phyloP scores from a whole-genome alignment of 2,888 invertebrate genomes.

The Abrostola triplasia region DNA sequence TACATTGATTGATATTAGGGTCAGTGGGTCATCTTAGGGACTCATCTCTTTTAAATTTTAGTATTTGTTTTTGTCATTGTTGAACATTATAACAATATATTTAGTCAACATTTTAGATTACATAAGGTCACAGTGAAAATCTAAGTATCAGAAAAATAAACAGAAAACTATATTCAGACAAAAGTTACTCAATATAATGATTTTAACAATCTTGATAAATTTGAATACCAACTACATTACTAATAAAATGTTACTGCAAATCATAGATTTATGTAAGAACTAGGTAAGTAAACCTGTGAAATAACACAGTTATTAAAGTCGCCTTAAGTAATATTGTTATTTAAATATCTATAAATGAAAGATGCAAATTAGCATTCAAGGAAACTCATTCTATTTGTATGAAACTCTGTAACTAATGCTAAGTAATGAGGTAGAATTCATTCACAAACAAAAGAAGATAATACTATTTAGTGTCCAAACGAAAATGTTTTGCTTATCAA shows the following conservation, averaged over 20 bases:
- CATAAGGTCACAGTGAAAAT: too few relatives aligned
- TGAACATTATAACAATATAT: too few relatives aligned
- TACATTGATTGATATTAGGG: too few relatives aligned
- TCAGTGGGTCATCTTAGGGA: too few relatives aligned
- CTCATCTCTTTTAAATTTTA: too few relatives aligned
- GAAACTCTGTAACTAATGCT: slow-evolving; percentile 59
- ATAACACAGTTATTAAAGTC: slow-evolving; percentile 31
- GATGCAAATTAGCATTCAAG: slow-evolving; percentile 82
- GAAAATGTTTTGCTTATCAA: slow-evolving; percentile 71
- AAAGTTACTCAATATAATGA: neutral
- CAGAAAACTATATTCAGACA: too few relatives aligned
- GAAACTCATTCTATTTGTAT: slow-evolving; percentile 67
- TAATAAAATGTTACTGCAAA: slow-evolving; percentile 28
- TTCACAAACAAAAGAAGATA: slow-evolving; percentile 59
- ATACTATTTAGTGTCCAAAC: slow-evolving; percentile 58
- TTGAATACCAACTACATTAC: too few relatives aligned
- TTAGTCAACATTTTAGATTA: too few relatives aligned
- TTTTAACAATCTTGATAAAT: neutral
- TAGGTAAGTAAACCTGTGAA: slow-evolving; percentile 15
- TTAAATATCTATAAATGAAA: slow-evolving; percentile 70
- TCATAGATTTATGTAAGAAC: slow-evolving; percentile 22
- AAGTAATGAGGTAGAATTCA: slow-evolving; percentile 60
- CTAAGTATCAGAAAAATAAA: too few relatives aligned
- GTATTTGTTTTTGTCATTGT: too few relatives aligned
- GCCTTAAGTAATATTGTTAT: slow-evolving; percentile 65